These are phyloP conservation scores for Telmatochromis sp. DNA, from an alignment of 2,113 vertebrate species.

Conservation along the genomic window DNA sequence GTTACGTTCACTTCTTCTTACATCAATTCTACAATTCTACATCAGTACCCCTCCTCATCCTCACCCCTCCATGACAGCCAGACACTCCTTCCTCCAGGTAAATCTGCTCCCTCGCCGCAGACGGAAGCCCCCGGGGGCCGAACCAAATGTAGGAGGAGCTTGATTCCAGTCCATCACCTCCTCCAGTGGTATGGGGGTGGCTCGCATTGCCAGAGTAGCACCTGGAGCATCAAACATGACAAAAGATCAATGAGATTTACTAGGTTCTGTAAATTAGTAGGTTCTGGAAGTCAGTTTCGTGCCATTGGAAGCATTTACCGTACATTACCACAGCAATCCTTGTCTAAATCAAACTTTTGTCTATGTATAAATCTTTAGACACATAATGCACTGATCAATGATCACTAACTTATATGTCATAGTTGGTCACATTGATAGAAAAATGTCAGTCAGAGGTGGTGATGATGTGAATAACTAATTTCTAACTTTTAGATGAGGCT, in stretches of 20 bases:
- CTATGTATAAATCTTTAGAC: neutral
- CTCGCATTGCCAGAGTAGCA: conserved; percentile 93
- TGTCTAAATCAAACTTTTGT: neutral
- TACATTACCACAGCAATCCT: neutral
- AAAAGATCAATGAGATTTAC: neutral
- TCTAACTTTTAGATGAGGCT: neutral
- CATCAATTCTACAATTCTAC: neutral
- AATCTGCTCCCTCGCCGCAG: conserved; percentile 93
- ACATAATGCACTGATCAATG: accelerated
- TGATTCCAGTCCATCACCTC: conserved; percentile 93
- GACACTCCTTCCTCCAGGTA: conserved; percentile 98
- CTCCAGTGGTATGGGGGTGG: conserved; percentile 85
- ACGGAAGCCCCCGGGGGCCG: conserved; percentile 86
- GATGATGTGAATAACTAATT: neutral
- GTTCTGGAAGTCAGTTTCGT: neutral
- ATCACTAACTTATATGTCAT: neutral
- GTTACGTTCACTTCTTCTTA: neutral
- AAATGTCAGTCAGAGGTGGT: neutral
- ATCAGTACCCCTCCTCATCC: conserved; percentile 20
- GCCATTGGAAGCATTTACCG: neutral
- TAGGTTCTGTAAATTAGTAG: neutral
- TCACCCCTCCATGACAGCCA: conserved; percentile 98
- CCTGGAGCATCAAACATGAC: conserved; percentile 62
- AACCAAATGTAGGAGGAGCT: conserved; percentile 83
- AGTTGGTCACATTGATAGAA: neutral